These are phyloP conservation scores for cat (Felis catus) DNA, from an alignment of 2,113 vertebrate genomes.

Conservation along the genomic window F.catus_Fca126_mat1.0 CM031423.1:21900501-21901000, in stretches of 20 bases:
- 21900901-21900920: neutral
- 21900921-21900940: neutral
- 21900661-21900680: neutral
- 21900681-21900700: neutral
- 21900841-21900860: slow-evolving; percentile 63
- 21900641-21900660: neutral
- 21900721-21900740: neutral
- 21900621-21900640: neutral
- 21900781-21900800: too few species aligned
- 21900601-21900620: neutral
- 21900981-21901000: neutral
- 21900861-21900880: neutral
- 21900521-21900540: neutral
- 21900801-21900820: neutral
- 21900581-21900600: neutral
- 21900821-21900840: neutral
- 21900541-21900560: neutral
- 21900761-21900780: neutral
- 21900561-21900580: fast-evolving
- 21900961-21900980: neutral
- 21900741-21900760: neutral
- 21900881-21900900: neutral
- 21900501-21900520: slow-evolving; percentile 66
- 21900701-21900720: neutral
- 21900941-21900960: slow-evolving; percentile 29